Percentiles rank a stretch among this genome's conserved stretches.
Evolutionary conservation across 2,797 vertebrate genomes (phyloP).

Genomic region (Sitta carolinensis): DNA sequence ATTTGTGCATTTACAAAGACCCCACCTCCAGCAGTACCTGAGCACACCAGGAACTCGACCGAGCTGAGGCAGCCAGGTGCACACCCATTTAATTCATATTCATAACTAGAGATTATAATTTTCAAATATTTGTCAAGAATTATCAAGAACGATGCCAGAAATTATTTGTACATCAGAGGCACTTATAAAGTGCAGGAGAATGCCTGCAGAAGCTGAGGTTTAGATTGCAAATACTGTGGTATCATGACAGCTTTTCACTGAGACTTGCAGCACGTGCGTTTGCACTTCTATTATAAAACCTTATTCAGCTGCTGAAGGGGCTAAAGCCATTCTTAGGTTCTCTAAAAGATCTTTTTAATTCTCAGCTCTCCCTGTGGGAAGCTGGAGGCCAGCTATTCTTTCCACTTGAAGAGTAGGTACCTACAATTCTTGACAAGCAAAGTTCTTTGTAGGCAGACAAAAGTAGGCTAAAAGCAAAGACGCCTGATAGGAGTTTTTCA

Average conservation of each 20-base stretch:
- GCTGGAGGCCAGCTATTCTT: constrained; percentile 27
- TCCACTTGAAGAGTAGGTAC: not conserved
- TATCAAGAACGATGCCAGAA: not conserved
- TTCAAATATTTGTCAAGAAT: not conserved
- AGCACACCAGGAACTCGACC: not conserved
- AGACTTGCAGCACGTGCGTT: not conserved
- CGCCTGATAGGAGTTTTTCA: not conserved
- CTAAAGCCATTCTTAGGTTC: constrained; percentile 19
- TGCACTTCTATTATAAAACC: constrained; percentile 5
- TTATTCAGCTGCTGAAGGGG: constrained; percentile 7
- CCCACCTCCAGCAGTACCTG: not conserved
- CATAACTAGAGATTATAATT: accelerated
- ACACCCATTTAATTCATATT: not conserved
- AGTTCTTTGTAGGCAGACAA: constrained; percentile 23
- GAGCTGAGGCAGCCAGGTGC: not conserved
- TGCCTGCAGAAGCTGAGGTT: constrained; percentile 5
- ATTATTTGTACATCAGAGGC: not conserved
- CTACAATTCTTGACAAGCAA: constrained; percentile 21
- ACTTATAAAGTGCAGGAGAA: not conserved
- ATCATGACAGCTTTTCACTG: constrained; percentile 22
- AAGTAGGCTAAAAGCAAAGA: constrained; percentile 28
- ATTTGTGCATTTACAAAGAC: not conserved
- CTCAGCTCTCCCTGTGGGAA: constrained; percentile 21
- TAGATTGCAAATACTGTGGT: not conserved
- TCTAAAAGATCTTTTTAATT: constrained; percentile 36